Conservation (phyloP, 2,797 vertebrate species). For the Macrochelys suwanniensis region DNA sequence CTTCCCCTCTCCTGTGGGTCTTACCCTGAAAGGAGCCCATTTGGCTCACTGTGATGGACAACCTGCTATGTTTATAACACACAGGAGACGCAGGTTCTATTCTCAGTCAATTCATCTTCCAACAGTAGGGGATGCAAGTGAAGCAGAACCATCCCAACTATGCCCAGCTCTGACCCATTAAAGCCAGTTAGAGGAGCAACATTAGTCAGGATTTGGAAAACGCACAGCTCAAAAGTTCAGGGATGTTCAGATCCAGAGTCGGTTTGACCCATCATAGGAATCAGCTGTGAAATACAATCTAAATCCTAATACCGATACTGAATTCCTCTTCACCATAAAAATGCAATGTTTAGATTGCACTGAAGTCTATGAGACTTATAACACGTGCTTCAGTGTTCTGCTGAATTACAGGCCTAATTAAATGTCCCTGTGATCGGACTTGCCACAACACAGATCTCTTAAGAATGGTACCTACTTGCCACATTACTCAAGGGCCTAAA, state of each 20-base stretch:
- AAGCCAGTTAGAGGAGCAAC: neutral
- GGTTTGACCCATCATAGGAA: neutral
- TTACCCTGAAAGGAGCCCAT: neutral
- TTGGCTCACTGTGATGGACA: neutral
- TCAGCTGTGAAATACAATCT: neutral
- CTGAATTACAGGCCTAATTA: neutral
- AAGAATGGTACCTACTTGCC: neutral
- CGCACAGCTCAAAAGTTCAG: rapidly evolving
- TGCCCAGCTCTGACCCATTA: neutral
- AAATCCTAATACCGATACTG: neutral
- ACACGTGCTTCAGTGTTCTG: neutral
- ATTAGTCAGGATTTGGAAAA: neutral
- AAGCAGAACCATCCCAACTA: neutral
- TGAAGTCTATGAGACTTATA: neutral
- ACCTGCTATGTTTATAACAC: neutral
- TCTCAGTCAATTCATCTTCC: neutral
- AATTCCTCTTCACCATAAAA: neutral
- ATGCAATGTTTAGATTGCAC: neutral
- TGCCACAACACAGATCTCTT: neutral
- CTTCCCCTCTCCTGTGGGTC: neutral
- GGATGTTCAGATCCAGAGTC: neutral
- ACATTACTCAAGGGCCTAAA: neutral
- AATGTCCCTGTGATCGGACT: neutral
- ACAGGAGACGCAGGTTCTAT: neutral
- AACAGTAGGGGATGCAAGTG: neutral